These are phyloP conservation scores for Laupala kohalensis DNA, from an alignment of 1,140 invertebrate species.

Conservation along the genomic window DNA sequence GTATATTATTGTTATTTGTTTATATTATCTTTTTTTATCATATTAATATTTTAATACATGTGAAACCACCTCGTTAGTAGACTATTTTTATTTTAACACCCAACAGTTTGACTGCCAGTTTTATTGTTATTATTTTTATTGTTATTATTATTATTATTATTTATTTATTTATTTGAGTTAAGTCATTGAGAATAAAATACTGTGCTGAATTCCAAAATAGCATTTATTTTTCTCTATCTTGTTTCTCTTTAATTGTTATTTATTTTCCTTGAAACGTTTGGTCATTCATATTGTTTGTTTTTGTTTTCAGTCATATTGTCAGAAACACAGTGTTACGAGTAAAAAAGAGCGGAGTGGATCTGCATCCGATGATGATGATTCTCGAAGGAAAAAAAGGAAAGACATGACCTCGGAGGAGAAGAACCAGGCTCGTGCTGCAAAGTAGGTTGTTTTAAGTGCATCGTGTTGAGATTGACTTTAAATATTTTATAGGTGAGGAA, in stretches of 20 bases:
- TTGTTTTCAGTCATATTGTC: slow-evolving; percentile 69
- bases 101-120: too few relatives aligned
- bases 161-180: too few relatives aligned
- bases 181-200: too few relatives aligned
- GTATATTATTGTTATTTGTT: too few relatives aligned
- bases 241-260: not conserved
- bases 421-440: slow-evolving; percentile 67
- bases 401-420: slow-evolving; percentile 85
- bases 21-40: too few relatives aligned
- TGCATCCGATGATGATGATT: slow-evolving; percentile 57
- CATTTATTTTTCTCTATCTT: not conserved
- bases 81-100: too few relatives aligned
- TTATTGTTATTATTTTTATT: too few relatives aligned
- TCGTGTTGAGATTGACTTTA: not conserved
- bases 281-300: not conserved
- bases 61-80: too few relatives aligned
- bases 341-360: slow-evolving; percentile 65
- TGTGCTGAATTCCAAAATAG: not conserved
- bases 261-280: not conserved
- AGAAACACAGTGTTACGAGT: slow-evolving; percentile 84
- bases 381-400: slow-evolving; percentile 63
- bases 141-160: too few relatives aligned
- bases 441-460: slow-evolving; percentile 29
- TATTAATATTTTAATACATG: too few relatives aligned
- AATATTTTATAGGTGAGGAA: too few relatives aligned